phyloP scores from a whole-genome alignment of 2,888 invertebrate species.

The Leptinotarsa peninsularis region DNA sequence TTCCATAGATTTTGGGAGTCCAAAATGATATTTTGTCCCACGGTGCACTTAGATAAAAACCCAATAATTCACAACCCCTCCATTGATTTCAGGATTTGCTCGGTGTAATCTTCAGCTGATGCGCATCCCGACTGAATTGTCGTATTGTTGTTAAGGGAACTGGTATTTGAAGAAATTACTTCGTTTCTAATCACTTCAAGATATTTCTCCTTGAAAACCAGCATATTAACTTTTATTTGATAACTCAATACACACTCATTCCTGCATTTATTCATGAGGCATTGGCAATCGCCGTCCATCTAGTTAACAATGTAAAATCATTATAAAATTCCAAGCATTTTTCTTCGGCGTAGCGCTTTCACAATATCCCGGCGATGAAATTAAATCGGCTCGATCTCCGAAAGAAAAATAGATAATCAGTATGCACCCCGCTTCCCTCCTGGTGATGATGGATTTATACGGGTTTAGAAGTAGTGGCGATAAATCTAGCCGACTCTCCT shows the following conservation, averaged over 20 bases:
- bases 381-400: constrained; percentile 37
- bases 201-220: constrained; percentile 1
- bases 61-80: too few relatives aligned
- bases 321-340: constrained; percentile 42
- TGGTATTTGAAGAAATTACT: neutral
- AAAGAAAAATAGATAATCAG: constrained; percentile 55
- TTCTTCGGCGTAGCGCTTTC: constrained; percentile 31
- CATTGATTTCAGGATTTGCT: neutral
- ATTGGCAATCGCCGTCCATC: constrained; percentile 23
- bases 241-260: constrained; percentile 25
- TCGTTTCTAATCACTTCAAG: neutral
- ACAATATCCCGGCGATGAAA: constrained; percentile 38
- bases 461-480: constrained; percentile 49
- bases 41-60: too few relatives aligned
- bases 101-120: too few relatives aligned
- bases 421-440: constrained; percentile 55
- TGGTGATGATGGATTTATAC: constrained; percentile 52
- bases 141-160: neutral
- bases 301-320: constrained; percentile 31
- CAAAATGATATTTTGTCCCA: too few relatives aligned
- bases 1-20: too few relatives aligned
- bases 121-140: too few relatives aligned
- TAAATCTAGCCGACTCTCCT: constrained; percentile 53
- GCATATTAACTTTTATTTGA: constrained; percentile 8
- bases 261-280: constrained; percentile 27